Base-by-base conservation (phyloP, 2,888 invertebrate genomes). In the Sepiola atlantica region DNA sequence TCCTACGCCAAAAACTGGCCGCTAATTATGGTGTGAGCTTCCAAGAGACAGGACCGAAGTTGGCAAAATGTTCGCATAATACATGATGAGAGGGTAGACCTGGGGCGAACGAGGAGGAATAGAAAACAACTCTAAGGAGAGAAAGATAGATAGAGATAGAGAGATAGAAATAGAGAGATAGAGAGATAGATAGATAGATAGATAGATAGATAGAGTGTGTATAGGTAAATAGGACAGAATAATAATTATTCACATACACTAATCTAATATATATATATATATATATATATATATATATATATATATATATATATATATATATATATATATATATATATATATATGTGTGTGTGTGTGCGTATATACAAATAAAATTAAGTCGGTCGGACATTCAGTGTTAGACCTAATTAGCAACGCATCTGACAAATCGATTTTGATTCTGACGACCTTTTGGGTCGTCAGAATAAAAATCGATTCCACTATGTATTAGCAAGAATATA, bases 11-110 rank as follows among this genome's bases (percentile, higher is more conserved):
- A 77, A 45, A 32, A 77, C 32, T 77, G 77, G 77, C 77, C 77
- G 77, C 16, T 77, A 77, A 77, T 77, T 77, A 77, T 77, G n/a
- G 77, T 77, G n/a, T n/a, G 77, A n/a, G 77, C 77, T n/a, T 77
- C 77, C 77, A 77, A 77, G 77, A 77, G 77, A 77, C 77, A 32
- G n/a, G 77, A 77, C n/a, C n/a, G n/a, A 18, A 77, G 77, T 77
- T 32, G n/a, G 77, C 77, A 21, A 77, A 77, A 77, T 18, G 12
- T 77, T 77, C n/a, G 77, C 77, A 77, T 77, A 32, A 77, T 77
- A 18, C n/a, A 16, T 77, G 77, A 77, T 77, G 77, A 77, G 18
- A n/a, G 10, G 77, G 77, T 16, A 12, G n/a, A 14, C n/a, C 8
- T 14, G 14, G 4, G n/a, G n/a, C 77, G n/a, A 14, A n/a, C 12